These are phyloP conservation scores for Eupsilia transversa DNA, from an alignment of 2,888 invertebrate genomes.

Conservation along the genomic window DNA sequence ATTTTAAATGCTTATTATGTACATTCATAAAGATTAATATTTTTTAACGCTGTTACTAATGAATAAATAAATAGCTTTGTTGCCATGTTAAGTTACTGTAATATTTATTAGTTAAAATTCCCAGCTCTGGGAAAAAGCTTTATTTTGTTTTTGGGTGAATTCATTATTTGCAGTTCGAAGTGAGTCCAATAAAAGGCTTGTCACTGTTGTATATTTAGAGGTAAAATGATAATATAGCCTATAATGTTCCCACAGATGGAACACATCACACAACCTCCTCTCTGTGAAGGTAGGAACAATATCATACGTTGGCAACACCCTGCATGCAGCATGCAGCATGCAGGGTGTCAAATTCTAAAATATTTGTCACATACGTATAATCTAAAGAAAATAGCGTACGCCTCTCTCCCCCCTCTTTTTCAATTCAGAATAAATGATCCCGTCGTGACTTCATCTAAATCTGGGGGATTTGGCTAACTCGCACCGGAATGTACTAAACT, in stretches of 20 bases:
- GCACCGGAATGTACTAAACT: slow-evolving; percentile 32
- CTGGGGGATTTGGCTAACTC: slow-evolving; percentile 38
- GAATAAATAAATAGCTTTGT: no score
- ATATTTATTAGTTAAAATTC: not conserved
- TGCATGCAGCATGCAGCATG: no score
- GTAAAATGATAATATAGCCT: not conserved
- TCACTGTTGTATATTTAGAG: not conserved
- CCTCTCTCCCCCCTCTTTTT: slow-evolving; percentile 44
- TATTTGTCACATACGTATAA: not conserved
- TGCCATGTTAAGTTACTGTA: not conserved
- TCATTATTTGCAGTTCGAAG: no score
- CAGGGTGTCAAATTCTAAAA: no score
- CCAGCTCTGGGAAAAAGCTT: not conserved
- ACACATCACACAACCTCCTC: no score
- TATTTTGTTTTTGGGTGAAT: not conserved
- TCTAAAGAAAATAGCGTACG: not conserved
- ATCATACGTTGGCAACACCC: no score
- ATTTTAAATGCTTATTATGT: not conserved
- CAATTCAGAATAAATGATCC: slow-evolving; percentile 25
- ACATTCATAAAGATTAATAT: slow-evolving; percentile 2
- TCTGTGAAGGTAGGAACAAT: no score
- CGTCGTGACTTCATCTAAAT: slow-evolving; percentile 29
- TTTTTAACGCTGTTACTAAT: slow-evolving; percentile 7
- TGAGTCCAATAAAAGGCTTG: not conserved
- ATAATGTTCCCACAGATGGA: not conserved